Evolutionary conservation across 2,888 invertebrate species (phyloP).

Genomic region (Thera britannica): DNA sequence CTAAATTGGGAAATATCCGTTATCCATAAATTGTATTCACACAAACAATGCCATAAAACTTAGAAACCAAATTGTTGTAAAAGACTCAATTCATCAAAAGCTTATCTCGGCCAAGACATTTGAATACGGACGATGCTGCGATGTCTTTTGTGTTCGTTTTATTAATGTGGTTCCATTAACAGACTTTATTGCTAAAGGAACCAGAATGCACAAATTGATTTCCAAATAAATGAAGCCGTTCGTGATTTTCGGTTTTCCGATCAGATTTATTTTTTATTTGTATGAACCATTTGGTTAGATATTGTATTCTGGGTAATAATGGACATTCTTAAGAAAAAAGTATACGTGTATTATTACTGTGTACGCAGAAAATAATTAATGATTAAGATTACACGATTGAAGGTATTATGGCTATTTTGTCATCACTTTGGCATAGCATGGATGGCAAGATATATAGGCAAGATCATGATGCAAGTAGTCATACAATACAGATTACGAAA

Average conservation of each 20-base stretch:
- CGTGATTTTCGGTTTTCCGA: slow-evolving; percentile 62
- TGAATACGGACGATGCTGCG: slow-evolving; percentile 53
- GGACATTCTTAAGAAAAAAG: background rate
- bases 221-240: slow-evolving; percentile 66
- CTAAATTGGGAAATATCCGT: slow-evolving; percentile 27
- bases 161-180: slow-evolving; percentile 77
- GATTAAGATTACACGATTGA: background rate
- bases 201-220: slow-evolving; percentile 72
- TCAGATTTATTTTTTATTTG: slow-evolving; percentile 20
- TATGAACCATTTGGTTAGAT: slow-evolving; percentile 2
- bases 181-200: slow-evolving; percentile 67
- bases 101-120: slow-evolving; percentile 62
- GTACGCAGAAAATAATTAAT: background rate
- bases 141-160: slow-evolving; percentile 66
- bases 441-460: background rate
- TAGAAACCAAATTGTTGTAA: slow-evolving; percentile 57
- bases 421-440: no score
- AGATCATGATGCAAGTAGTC: background rate
- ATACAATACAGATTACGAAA: background rate
- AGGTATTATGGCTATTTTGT: no score
- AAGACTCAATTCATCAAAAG: slow-evolving; percentile 58
- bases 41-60: slow-evolving; percentile 50
- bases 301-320: background rate
- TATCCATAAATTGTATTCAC: slow-evolving; percentile 41
- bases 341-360: background rate